Conservation (phyloP, 2,113 vertebrate genomes). For the Calypte anna region DNA sequence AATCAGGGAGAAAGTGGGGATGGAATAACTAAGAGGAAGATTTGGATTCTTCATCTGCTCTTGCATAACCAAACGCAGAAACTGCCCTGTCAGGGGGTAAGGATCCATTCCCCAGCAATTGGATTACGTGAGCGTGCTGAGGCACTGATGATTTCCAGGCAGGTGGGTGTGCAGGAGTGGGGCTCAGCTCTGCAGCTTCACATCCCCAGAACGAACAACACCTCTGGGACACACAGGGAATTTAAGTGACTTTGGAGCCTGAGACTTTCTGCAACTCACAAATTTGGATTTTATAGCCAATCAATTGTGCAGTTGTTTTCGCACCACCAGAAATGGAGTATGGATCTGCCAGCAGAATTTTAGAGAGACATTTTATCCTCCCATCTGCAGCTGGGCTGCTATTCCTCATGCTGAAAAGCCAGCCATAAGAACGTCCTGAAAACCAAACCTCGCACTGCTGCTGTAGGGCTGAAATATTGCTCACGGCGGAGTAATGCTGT, state of each 20-base stretch:
- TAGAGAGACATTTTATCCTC: constrained; percentile 51
- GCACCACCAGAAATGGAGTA: constrained; percentile 26
- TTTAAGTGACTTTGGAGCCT: background rate
- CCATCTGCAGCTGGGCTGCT: constrained; percentile 20
- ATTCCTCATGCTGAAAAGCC: constrained; percentile 39
- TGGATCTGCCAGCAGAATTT: constrained; percentile 43
- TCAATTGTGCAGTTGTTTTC: constrained; percentile 35
- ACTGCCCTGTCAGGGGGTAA: background rate
- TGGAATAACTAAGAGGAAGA: constrained; percentile 33
- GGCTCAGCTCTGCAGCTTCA: background rate
- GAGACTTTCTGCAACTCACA: constrained; percentile 12
- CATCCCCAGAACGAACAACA: background rate
- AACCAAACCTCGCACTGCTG: background rate
- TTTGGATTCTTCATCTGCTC: constrained; percentile 12
- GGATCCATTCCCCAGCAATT: background rate
- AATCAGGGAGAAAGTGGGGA: constrained; percentile 50
- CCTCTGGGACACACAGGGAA: background rate
- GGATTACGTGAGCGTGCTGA: background rate
- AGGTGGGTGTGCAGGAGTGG: background rate
- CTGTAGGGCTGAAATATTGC: background rate
- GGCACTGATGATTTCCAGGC: background rate
- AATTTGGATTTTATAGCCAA: constrained; percentile 32
- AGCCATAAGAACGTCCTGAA: background rate
- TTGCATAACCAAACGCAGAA: background rate
- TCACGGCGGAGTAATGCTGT: background rate